Evolutionary conservation across 2,797 vertebrate species (phyloP), one percentile per base, ranked within the genome.

Genomic region (Scleropages formosus): DNA sequence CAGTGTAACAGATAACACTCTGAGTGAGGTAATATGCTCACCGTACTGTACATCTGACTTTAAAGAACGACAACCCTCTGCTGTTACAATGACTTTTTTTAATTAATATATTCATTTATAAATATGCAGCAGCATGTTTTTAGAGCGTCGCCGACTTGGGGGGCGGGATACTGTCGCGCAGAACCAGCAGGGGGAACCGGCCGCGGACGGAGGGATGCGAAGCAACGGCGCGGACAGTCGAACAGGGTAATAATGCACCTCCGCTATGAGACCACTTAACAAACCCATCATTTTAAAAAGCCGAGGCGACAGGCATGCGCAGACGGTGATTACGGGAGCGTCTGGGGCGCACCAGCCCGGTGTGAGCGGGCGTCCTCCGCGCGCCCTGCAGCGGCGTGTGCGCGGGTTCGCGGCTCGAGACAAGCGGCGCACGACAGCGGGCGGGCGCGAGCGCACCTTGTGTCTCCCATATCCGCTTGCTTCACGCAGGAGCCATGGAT

Each of bases 301-400:
- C 53, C 49, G 20, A 59, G 0, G 0, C 44, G 44, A 39, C 51
- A 18, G 24, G 16, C 0, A 22, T 71, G 1, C 65, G 81, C 66
- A 58, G 76, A 59, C 65, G 79, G 78, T 83, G 72, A 71, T 83
- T 78, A 81, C 70, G 26, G 78, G 73, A 74, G 84, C 82, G 81
- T 79, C 80, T 64, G 79, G 87, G 80, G 87, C 78, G 56, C 77
- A 79, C 82, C 77, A 49, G 3, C 59, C 16, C 78, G 62, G 80
- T 63, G 81, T 24, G 71, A 76, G 75, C 76, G 78, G 85, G 81
- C 27, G 82, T 26, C 80, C 77, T 49, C 82, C 82, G n/a, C n/a
- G n/a, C n/a, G n/a, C n/a, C n/a, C n/a, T n/a, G n/a, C n/a, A n/a
- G n/a, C n/a, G n/a, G n/a, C n/a, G n/a, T n/a, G n/a, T n/a, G n/a